Evolutionary conservation across 2,797 vertebrate genomes (phyloP), one percentile per base, ranked within the genome.

Genomic region (Danio albolineatus): DNA sequence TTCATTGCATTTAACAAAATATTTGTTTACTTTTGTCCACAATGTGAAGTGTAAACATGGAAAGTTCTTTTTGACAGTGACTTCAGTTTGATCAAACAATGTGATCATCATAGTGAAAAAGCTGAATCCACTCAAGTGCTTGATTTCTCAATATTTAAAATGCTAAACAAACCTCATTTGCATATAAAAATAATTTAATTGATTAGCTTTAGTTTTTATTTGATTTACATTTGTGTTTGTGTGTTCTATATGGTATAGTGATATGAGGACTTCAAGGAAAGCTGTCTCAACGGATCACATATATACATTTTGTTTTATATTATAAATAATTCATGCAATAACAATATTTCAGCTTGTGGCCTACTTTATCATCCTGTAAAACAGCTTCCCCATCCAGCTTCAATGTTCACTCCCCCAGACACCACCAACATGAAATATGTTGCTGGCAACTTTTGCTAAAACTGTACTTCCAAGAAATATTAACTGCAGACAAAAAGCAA

Each of bases 281-380:
- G 12, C n/a, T 62, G 5, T 61, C 21, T 60, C 49, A 9, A 70
- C 36, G 10, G 16, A 28, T 70, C 10, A 8, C 0, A 10, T 13
- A 38, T 53, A 5, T 9, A 7, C 53, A 4, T 13, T 13, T 10
- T 17, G 36, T 64, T 61, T 48, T 46, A n/a, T 36, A 49, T 36
- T 65, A 12, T 7, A 57, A 13, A 44, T 17, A 28, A 19, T 41
- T 13, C 7, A 17, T 57, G 16, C 19, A 17, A 41, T 43, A 16
- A 49, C 13, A 49, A 6, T 48, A n/a, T 67, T 49, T 28, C 28
- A 48, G 39, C 12, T 13, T 36, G 43, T 54, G 65, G 59, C 66
- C 69, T 75, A 76, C 66, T 73, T 73, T 67, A 56, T 73, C n/a
- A 6, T 49, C 9, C 46, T 38, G 49, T 39, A 49, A 60, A 14